Conservation (phyloP, 2,888 invertebrate genomes). For the Rutpela maculata region DNA sequence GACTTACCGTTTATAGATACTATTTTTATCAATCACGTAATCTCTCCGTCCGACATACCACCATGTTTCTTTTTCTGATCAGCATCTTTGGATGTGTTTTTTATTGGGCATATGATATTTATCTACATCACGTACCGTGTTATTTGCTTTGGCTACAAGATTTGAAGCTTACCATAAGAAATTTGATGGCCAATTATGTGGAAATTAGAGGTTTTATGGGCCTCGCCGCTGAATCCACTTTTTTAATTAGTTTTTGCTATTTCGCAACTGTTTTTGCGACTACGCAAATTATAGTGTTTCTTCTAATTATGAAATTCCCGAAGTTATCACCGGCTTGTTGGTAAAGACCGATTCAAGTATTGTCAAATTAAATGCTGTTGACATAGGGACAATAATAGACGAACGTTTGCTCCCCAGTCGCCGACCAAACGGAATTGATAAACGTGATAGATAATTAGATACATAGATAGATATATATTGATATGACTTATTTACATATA, state of each 20-base stretch:
- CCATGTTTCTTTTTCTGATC: constrained; percentile 33
- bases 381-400: too few relatives aligned
- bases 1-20: constrained; percentile 42
- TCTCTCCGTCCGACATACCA: constrained; percentile 29
- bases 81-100: constrained; percentile 36
- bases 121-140: constrained; percentile 36
- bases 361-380: neutral
- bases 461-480: too few relatives aligned
- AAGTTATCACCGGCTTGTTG: neutral
- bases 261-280: neutral
- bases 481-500: too few relatives aligned
- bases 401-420: too few relatives aligned
- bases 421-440: too few relatives aligned
- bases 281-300: neutral
- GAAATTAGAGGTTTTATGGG: constrained; percentile 4
- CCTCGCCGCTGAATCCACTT: neutral
- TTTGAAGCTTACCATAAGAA: constrained; percentile 5
- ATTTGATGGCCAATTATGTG: constrained; percentile 28
- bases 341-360: neutral
- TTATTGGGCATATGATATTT: constrained; percentile 23
- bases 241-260: constrained; percentile 7
- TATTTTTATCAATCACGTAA: constrained; percentile 46
- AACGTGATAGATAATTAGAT: too few relatives aligned
- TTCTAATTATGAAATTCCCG: neutral
- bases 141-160: constrained; percentile 17